Evolutionary conservation across 2,888 invertebrate genomes (phyloP), one percentile per base, ranked within the genome.

Genomic region (Antitype chi): DNA sequence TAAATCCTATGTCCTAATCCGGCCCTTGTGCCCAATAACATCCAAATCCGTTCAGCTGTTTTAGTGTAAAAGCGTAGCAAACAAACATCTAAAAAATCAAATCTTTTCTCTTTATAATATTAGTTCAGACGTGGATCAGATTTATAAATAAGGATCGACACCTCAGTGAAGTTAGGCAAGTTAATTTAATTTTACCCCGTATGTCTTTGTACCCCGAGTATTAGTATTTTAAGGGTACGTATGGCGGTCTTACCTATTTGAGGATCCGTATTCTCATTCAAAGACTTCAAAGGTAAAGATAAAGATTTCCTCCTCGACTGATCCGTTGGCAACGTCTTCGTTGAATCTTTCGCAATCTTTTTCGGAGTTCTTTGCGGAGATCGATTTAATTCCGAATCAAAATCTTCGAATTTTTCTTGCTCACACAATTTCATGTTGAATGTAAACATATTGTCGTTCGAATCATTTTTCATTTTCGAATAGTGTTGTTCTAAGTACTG

Each of bases 231-330:
- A 75, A 28, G 6, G 6, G 1, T 20, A 17, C 6, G 2, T 38
- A 55, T 38, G 2, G 9, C 4, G 2, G 0, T 49, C 81, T 78
- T 78, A 78, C 78, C 91, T 32, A 92, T 91, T 74, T 95, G 95
- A 1, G 94, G 90, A 80, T 96, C 96, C 0, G 94, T 89, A 85
- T 93, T 94, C 82, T 97, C 94, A n/a, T 94, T 92, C 82, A 98
- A 91, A 0, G 98, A 97, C 90, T 98, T 98, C 13, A 98, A 91
- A 0, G 98, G 98, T 70, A 98, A 94, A 73, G 98, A 98, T 85
- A 98, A 95, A 0, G 98, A 97, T 91, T 97, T 96, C 82, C 97
- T 92, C 89, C 93, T 93, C 75, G 96, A 94, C 88, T 96, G 95
- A 85, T 97, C 97, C 0, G 91, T 91, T 2, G 92, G 87, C 57